A percentile compares a stretch with the other conserved stretches of the same genome.
Conservation (phyloP, 2,113 vertebrate species). For the Amphilophus citrinellus region DNA sequence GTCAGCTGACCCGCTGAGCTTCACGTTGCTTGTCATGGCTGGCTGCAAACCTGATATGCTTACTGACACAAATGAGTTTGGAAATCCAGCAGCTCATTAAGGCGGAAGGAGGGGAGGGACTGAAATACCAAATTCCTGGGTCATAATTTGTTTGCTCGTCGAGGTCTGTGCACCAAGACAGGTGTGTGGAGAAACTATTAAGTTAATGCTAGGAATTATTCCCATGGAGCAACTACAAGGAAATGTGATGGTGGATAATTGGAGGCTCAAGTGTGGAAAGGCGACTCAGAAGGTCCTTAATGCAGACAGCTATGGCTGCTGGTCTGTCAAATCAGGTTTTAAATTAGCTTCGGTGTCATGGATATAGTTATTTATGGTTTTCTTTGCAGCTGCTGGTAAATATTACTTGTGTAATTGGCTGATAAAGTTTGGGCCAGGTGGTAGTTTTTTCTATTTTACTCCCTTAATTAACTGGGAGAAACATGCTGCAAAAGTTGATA, state of each 20-base stretch:
- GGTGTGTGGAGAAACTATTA: conserved; percentile 37
- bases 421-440: conserved; percentile 56
- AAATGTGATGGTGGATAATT: conserved; percentile 69
- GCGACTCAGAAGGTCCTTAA: conserved; percentile 44
- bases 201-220: conserved; percentile 44
- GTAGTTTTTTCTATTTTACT: conserved; percentile 31
- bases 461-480: conserved; percentile 44
- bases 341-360: conserved; percentile 66
- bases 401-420: conserved; percentile 64
- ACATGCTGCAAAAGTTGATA: conserved; percentile 14
- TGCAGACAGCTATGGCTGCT: conserved; percentile 24
- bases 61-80: conserved; percentile 70
- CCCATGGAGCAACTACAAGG: conserved; percentile 36
- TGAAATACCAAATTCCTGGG: conserved; percentile 36
- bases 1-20: conserved; percentile 41
- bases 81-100: conserved; percentile 62
- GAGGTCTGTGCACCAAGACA: conserved; percentile 39
- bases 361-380: conserved; percentile 41
- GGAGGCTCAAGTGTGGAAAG: conserved; percentile 52
- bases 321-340: conserved; percentile 63
- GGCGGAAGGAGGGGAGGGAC: neutral
- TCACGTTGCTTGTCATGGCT: conserved; percentile 36
- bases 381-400: conserved; percentile 41
- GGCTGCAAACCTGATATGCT: conserved; percentile 51
- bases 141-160: conserved; percentile 37